Percentiles rank a stretch among this genome's conserved stretches.
phyloP scores from a whole-genome alignment of 2,113 vertebrate species.

The Heteronetta atricapilla region DNA sequence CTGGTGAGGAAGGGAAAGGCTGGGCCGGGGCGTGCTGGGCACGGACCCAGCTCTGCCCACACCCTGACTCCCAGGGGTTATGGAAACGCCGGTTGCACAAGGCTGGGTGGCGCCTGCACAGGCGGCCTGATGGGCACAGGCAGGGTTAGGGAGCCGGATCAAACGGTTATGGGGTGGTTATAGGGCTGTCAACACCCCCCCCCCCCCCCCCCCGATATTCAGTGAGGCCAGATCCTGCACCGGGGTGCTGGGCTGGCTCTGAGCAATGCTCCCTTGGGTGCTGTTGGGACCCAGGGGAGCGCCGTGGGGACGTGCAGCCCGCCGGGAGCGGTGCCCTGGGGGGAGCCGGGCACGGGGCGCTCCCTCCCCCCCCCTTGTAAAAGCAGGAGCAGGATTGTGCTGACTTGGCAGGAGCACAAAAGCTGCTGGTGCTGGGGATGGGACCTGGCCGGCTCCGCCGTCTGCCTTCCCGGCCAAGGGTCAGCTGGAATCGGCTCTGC shows the following conservation, averaged over 20 bases:
- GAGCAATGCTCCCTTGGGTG: rapidly evolving
- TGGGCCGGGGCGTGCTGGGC: neutral
- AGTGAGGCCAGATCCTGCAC: neutral
- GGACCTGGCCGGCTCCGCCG: neutral
- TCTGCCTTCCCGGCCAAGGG: conserved; percentile 9
- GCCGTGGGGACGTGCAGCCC: rapidly evolving
- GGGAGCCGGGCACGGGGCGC: neutral
- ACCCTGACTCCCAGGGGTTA: rapidly evolving
- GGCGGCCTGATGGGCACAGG: neutral
- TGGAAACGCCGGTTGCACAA: neutral
- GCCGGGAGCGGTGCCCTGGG: rapidly evolving
- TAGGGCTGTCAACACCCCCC: neutral
- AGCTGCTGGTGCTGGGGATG: neutral
- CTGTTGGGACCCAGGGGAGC: neutral
- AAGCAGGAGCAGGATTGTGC: neutral
- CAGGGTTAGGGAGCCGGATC: neutral
- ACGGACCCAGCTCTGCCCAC: neutral
- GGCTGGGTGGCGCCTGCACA: neutral
- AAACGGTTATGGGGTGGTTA: rapidly evolving
- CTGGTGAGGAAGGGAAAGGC: neutral
- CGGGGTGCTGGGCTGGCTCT: neutral
- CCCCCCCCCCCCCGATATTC: neutral
- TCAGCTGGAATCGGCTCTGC: neutral
- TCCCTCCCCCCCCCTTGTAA: neutral
- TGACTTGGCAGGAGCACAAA: neutral